Percentiles rank a stretch among this genome's conserved stretches.
Evolutionary conservation across 1,140 invertebrate genomes (phyloP).

Genomic region (Calliphora vicina): DNA sequence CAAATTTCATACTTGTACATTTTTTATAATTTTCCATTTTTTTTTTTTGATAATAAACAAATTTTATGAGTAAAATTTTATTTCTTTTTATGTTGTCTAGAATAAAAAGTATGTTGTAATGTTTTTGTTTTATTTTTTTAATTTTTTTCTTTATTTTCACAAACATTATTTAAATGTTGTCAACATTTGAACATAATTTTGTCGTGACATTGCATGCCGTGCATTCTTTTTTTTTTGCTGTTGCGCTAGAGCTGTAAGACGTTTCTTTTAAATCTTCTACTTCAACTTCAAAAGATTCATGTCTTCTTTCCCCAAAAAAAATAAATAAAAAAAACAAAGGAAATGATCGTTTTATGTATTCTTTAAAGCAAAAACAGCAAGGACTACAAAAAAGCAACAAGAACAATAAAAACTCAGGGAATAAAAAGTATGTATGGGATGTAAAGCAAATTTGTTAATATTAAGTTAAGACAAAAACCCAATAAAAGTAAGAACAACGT

Average conservation of each 20-base stretch:
- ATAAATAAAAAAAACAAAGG: too few relatives aligned
- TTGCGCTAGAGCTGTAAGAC: not conserved
- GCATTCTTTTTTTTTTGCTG: conserved; percentile 26
- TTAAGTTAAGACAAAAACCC: not conserved
- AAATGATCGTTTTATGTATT: conserved; percentile 14
- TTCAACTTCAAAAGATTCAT: conserved; percentile 8
- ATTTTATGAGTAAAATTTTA: not conserved
- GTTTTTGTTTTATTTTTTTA: conserved; percentile 15
- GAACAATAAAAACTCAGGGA: not conserved
- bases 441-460: conserved; percentile 10
- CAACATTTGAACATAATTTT: conserved; percentile 42
- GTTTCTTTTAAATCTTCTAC: not conserved
- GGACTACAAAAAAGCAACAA: not conserved
- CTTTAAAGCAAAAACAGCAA: not conserved
- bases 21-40: conserved; percentile 12
- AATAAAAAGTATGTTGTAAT: conserved; percentile 14
- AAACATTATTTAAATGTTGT: conserved; percentile 42
- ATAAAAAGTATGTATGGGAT: not conserved
- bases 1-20: not conserved
- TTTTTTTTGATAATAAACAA: conserved; percentile 9
- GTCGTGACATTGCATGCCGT: conserved; percentile 40
- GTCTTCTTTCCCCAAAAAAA: not conserved
- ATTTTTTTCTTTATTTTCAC: conserved; percentile 14
- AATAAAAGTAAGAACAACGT: not conserved
- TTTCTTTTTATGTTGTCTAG: not conserved